A percentile compares a stretch with the other conserved stretches of the same genome.
Conservation (phyloP, 2,888 invertebrate species). For the Drosophila anceps region DNA sequence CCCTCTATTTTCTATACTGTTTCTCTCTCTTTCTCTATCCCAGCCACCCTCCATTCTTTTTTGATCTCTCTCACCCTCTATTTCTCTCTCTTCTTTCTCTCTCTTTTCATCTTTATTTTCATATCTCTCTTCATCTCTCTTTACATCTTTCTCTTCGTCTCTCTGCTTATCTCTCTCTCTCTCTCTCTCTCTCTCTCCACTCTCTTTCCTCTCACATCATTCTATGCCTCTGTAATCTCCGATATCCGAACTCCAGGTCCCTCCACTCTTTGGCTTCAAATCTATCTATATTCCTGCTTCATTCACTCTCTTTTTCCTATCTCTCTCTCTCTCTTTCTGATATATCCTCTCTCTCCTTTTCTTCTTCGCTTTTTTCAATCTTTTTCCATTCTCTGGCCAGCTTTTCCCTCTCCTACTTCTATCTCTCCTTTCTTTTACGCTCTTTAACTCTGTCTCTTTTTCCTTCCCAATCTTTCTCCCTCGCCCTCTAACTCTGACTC, state of each 20-base stretch:
- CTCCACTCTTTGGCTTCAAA: no score
- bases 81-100: not conserved
- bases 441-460: not conserved
- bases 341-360: not conserved
- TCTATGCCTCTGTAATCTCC: not conserved
- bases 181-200: not conserved
- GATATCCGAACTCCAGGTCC: not conserved
- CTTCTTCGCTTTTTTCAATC: not conserved
- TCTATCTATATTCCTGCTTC: no score
- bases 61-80: not conserved
- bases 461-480: not conserved
- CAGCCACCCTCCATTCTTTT: not conserved
- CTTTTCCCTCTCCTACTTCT: not conserved
- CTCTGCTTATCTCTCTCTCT: no score
- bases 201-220: not conserved
- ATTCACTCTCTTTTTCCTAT: not conserved
- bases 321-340: not conserved
- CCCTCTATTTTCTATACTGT: not conserved
- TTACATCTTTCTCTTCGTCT: not conserved
- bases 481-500: not conserved
- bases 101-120: not conserved
- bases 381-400: no score
- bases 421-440: fast-evolving
- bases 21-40: not conserved
- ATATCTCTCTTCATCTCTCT: not conserved